A percentile compares a stretch with the other conserved stretches of the same genome.
Conservation (phyloP, 2,113 vertebrate genomes). For the Ageneiosus marmoratus region DNA sequence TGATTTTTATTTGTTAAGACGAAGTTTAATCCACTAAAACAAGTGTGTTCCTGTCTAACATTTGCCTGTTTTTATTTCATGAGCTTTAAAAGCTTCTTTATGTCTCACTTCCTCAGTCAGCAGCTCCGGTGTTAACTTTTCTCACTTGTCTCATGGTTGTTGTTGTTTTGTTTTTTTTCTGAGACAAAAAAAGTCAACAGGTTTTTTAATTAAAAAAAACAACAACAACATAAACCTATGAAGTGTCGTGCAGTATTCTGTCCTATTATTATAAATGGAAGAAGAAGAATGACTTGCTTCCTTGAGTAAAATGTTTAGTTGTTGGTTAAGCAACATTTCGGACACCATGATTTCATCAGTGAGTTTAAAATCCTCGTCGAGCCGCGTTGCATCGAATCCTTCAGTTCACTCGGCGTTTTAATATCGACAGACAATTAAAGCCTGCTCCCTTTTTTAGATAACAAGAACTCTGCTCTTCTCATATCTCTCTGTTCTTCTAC, state of each 20-base stretch:
- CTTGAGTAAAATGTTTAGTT: not conserved
- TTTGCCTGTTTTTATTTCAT: not conserved
- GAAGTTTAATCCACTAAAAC: not conserved
- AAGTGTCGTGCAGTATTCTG: not conserved
- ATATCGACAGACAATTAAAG: not conserved
- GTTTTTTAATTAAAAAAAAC: not conserved
- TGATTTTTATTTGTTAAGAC: not conserved
- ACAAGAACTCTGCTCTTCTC: not conserved
- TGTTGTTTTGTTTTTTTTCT: not conserved
- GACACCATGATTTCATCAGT: not conserved
- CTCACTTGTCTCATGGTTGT: not conserved
- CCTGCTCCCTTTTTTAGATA: not conserved
- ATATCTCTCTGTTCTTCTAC: slow-evolving; percentile 7
- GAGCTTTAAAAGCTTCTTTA: not conserved
- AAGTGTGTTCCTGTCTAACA: not conserved
- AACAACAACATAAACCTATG: not conserved
- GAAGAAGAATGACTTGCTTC: not conserved
- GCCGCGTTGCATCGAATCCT: not conserved
- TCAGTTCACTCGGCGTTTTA: not conserved
- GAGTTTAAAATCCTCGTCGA: not conserved
- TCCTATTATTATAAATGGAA: not conserved
- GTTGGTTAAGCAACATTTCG: not conserved
- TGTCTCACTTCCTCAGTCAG: slow-evolving; percentile 2
- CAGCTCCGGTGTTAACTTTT: not conserved
- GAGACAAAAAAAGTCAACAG: not conserved